Evolutionary conservation across 2,797 vertebrate genomes (phyloP), one percentile per base, ranked within the genome.

Genomic region (Cygnus olor): DNA sequence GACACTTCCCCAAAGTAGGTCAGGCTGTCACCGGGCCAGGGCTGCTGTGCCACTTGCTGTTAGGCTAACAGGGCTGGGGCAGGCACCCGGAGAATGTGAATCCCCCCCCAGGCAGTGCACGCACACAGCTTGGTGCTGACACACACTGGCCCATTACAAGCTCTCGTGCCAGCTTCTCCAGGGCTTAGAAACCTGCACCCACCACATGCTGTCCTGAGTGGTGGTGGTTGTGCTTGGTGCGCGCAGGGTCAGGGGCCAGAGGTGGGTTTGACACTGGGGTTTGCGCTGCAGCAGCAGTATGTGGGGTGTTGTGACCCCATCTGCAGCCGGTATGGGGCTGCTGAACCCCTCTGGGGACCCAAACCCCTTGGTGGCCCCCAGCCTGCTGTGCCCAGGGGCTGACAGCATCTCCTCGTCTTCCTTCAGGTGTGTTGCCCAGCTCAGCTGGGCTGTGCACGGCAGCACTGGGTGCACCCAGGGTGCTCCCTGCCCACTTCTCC

Each of bases 291-390:
- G 47, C 0, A 0, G 25, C 2, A 4, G 51, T 24, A 3, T 10
- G 49, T 24, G 36, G 51, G 45, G 38, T 30, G 27, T 47, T 3
- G 2, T 0, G 0, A 44, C 12, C 34, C 21, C 1, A 1, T 45
- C 45, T 0, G 1, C 34, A 73, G 45, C 69, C 16, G 18, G 22
- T 57, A 30, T 69, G 71, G 80, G 30, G 58, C 3, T 12, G 64
- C 65, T 61, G 56, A 16, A 38, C 9, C 7, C 10, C n/a, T 17
- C 21, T 1, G 0, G 21, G 10, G 51, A 30, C 42, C 32, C 25
- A 25, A 49, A 22, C 16, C 30, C 51, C 51, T 3, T 1, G 51
- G 25, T 27, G 51, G 9, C 14, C 51, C 51, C 51, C 25, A 53
- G 49, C 49, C 49, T 25, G 2, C 49, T 51, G 49, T 27, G 24